phyloP scores from a whole-genome alignment of 1,140 invertebrate genomes.

The Lordiphosa collinella region DNA sequence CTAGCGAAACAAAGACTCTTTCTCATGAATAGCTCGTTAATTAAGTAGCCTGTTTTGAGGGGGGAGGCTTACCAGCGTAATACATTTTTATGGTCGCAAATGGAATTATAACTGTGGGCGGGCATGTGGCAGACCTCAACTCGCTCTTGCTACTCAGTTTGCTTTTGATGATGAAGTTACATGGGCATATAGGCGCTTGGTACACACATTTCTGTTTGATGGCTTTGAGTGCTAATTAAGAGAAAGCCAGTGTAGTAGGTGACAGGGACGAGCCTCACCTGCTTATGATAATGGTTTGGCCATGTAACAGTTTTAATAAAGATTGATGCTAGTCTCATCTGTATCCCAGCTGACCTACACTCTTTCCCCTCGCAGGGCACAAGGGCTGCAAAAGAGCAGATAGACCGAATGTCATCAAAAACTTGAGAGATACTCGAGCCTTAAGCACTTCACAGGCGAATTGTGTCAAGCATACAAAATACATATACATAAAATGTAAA shows the following conservation, averaged over 20 bases:
- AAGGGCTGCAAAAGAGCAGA: conserved; percentile 60
- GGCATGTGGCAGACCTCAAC: conserved; percentile 10
- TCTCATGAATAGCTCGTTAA: conserved; percentile 47
- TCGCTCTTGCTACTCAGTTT: conserved; percentile 12
- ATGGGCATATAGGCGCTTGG: conserved; percentile 29
- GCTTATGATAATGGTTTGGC: neutral
- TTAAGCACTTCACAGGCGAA: conserved; percentile 50
- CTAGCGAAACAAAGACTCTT: conserved; percentile 29
- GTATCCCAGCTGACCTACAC: neutral
- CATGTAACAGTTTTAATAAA: neutral
- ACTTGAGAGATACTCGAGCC: conserved; percentile 50
- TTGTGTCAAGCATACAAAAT: conserved; percentile 73
- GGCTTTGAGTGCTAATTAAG: conserved; percentile 50
- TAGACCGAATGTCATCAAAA: conserved; percentile 61
- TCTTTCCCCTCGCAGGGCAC: neutral
- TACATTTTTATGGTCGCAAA: conserved; percentile 64
- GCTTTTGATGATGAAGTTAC: conserved; percentile 15
- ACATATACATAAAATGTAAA: conserved; percentile 35
- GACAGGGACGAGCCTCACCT: neutral
- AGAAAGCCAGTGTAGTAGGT: conserved; percentile 26
- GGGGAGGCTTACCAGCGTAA: conserved; percentile 52
- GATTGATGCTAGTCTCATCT: neutral
- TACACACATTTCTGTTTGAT: conserved; percentile 46
- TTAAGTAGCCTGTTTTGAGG: conserved; percentile 58
- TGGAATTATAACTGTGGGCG: conserved; percentile 53